Conservation (phyloP, 2,113 vertebrate species). For the Stegostoma tigrinum region DNA sequence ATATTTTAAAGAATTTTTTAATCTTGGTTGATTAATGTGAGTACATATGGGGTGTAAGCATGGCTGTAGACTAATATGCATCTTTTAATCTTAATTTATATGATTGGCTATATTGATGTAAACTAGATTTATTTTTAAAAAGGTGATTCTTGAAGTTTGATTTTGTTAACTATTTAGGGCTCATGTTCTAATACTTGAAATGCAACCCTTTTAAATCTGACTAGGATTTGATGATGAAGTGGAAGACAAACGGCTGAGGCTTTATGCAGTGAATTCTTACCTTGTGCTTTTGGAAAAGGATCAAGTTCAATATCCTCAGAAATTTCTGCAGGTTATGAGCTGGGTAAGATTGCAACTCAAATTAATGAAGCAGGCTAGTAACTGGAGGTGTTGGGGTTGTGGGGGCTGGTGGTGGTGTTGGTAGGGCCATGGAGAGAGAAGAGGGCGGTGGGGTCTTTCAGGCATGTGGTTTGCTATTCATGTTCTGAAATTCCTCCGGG, state of each 20-base stretch:
- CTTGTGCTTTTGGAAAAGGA: constrained; percentile 65
- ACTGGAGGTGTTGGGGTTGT: background rate
- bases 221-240: constrained; percentile 70
- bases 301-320: constrained; percentile 72
- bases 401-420: too few species aligned
- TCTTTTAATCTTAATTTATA: background rate
- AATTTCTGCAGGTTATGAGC: constrained; percentile 91
- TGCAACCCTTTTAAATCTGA: background rate
- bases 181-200: constrained; percentile 9
- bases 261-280: constrained; percentile 78
- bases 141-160: background rate
- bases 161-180: background rate
- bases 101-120: background rate
- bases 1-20: background rate
- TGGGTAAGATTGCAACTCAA: constrained; percentile 69
- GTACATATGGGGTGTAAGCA: background rate
- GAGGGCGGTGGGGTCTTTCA: background rate
- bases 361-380: background rate
- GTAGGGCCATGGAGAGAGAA: too few species aligned
- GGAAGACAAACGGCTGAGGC: constrained; percentile 69
- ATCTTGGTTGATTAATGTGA: background rate
- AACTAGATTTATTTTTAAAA: background rate
- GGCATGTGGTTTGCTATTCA: background rate
- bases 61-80: background rate
- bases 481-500: background rate